These are phyloP conservation scores for Corapipo altera DNA, from an alignment of 2,113 vertebrate genomes.

Conservation along the genomic window DNA sequence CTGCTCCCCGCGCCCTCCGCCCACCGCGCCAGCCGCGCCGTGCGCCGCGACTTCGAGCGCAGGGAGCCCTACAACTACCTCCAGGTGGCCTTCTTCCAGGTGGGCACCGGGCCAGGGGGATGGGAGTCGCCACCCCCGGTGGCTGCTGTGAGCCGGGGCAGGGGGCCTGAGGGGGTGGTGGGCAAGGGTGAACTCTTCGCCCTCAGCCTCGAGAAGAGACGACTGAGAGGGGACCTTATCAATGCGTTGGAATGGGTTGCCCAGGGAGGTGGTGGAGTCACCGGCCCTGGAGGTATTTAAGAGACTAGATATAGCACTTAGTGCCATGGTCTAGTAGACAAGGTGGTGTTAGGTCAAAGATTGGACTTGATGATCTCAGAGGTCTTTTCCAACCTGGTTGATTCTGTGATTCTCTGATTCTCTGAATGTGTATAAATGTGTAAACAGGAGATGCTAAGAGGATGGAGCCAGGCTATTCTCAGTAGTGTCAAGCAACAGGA, in stretches of 20 bases:
- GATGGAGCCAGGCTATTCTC: not conserved
- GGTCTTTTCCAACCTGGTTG: too few species aligned
- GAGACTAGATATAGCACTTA: too few species aligned
- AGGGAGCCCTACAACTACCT: slow-evolving; percentile 95
- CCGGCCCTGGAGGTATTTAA: too few species aligned
- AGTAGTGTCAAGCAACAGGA: not conserved
- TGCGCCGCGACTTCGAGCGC: slow-evolving; percentile 83
- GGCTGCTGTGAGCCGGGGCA: not conserved
- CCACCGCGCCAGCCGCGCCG: slow-evolving; percentile 79
- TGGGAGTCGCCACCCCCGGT: not conserved
- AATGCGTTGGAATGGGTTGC: not conserved
- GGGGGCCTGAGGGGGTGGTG: not conserved
- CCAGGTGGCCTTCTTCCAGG: slow-evolving; percentile 92
- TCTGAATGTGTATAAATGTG: not conserved
- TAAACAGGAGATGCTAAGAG: not conserved
- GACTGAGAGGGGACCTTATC: not conserved
- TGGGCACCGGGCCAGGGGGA: slow-evolving; percentile 13
- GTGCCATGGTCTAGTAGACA: too few species aligned
- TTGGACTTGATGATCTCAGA: too few species aligned
- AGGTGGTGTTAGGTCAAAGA: too few species aligned
- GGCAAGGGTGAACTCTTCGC: not conserved
- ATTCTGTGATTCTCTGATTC: too few species aligned
- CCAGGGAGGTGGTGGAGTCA: too few species aligned
- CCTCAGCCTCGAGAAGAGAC: not conserved
- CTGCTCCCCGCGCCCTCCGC: slow-evolving; percentile 74